Evolutionary conservation across 2,113 vertebrate species (phyloP).

Genomic region (Epinephelus lanceolatus): DNA sequence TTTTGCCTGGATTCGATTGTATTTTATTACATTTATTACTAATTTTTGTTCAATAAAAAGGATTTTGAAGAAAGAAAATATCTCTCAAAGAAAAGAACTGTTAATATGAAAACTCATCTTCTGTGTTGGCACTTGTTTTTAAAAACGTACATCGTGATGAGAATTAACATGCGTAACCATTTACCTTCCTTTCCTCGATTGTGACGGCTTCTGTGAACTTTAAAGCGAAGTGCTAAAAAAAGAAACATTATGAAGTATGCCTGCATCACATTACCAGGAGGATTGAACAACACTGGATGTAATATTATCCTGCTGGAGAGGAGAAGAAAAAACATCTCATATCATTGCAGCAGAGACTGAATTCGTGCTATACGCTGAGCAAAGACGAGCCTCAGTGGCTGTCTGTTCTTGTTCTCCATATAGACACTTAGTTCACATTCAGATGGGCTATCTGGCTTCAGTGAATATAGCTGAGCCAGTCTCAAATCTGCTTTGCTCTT

Average conservation of each 20-base stretch:
- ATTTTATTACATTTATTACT: not conserved
- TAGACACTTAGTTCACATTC: slow-evolving; percentile 55
- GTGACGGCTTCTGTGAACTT: not conserved
- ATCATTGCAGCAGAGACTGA: slow-evolving; percentile 11
- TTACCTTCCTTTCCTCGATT: not conserved
- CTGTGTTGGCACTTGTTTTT: not conserved
- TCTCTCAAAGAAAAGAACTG: not conserved
- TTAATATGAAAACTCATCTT: not conserved
- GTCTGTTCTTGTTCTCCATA: slow-evolving; percentile 33
- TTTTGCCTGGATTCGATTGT: not conserved
- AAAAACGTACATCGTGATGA: not conserved
- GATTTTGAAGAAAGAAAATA: too few relatives aligned
- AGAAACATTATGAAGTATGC: slow-evolving; percentile 26
- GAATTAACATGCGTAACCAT: not conserved
- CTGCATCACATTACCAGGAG: slow-evolving; percentile 33
- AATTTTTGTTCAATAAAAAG: not conserved
- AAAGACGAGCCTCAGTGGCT: slow-evolving; percentile 9
- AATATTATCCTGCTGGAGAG: slow-evolving; percentile 23
- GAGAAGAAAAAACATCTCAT: not conserved
- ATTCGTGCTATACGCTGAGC: not conserved
- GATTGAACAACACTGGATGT: slow-evolving; percentile 25
- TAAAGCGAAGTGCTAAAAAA: slow-evolving; percentile 27
- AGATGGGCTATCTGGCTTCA: slow-evolving; percentile 56
- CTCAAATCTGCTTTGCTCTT: slow-evolving; percentile 66
- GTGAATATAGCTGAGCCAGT: slow-evolving; percentile 53